A percentile compares a stretch with the other conserved stretches of the same genome.
phyloP scores from a whole-genome alignment of 2,113 vertebrate genomes.

The Tylochromis polylepis region DNA sequence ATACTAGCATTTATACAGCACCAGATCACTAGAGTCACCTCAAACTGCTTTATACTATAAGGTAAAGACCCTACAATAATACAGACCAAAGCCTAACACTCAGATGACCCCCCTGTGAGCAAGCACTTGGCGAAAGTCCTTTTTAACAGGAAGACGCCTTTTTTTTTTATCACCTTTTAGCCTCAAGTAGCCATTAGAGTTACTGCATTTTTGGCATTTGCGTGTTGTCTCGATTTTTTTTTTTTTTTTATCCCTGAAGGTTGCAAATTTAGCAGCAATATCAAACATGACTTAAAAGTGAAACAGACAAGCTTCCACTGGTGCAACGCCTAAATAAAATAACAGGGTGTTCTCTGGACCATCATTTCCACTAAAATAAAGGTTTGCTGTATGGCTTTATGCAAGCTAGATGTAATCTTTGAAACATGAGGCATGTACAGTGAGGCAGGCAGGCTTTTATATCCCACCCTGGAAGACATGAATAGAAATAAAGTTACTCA shows the following conservation, averaged over 20 bases:
- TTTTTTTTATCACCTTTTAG: too few relatives aligned
- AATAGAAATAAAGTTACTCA: neutral
- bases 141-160: neutral
- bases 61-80: neutral
- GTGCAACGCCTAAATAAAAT: neutral
- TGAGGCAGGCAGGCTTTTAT: neutral
- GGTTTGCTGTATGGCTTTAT: neutral
- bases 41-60: neutral
- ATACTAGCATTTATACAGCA: neutral
- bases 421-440: too few relatives aligned
- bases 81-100: neutral
- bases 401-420: neutral
- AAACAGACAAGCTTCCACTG: neutral
- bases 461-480: neutral
- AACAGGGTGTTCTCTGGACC: neutral
- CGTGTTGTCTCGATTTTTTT: neutral
- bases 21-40: neutral
- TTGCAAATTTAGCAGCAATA: neutral
- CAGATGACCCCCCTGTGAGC: neutral
- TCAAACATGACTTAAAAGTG: neutral
- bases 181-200: neutral
- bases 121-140: neutral
- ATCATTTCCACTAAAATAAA: neutral
- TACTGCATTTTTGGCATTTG: neutral
- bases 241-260: neutral